Percentiles rank a stretch among this genome's conserved stretches.
These are phyloP conservation scores for Agrenia bidenticulata DNA, from an alignment of 2,888 invertebrate species.

Conservation along the genomic window DNA sequence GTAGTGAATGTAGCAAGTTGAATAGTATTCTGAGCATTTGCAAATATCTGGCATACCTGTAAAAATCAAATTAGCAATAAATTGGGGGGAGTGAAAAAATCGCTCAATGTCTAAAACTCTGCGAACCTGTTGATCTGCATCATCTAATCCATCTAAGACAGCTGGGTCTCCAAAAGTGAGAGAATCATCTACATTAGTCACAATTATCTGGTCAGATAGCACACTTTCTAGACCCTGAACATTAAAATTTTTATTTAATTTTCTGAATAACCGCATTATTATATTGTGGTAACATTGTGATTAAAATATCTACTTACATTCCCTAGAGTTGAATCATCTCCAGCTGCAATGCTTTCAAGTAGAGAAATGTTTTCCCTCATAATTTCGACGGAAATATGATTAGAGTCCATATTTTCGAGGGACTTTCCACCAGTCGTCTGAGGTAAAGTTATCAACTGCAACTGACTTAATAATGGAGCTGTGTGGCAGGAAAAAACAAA, in stretches of 20 bases:
- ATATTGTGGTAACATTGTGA: no score
- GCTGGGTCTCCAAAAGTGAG: constrained; percentile 45
- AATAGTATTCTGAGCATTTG: constrained; percentile 36
- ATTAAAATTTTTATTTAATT: constrained; percentile 20
- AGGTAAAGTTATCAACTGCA: constrained; percentile 46
- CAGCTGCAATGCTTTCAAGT: constrained; percentile 49
- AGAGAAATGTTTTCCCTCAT: constrained; percentile 49
- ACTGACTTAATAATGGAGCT: constrained; percentile 45
- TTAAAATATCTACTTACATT: constrained; percentile 28
- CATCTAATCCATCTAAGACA: constrained; percentile 41
- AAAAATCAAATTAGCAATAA: no score
- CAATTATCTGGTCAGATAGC: constrained; percentile 50
- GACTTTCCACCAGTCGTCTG: constrained; percentile 15
- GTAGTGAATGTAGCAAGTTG: constrained; percentile 18
- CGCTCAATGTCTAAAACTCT: no score
- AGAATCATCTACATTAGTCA: constrained; percentile 47
- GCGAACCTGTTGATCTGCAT: constrained; percentile 45
- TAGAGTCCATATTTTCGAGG: constrained; percentile 42
- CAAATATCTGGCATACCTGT: constrained; percentile 48
- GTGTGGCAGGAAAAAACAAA: not conserved
- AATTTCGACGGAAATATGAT: constrained; percentile 50
- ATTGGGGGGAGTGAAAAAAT: no score
- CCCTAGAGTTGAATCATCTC: constrained; percentile 41
- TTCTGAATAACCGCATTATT: not conserved
- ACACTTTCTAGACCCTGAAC: constrained; percentile 52